Base-by-base conservation (phyloP, 1,140 invertebrate species). In the Drosophila pachea region DNA sequence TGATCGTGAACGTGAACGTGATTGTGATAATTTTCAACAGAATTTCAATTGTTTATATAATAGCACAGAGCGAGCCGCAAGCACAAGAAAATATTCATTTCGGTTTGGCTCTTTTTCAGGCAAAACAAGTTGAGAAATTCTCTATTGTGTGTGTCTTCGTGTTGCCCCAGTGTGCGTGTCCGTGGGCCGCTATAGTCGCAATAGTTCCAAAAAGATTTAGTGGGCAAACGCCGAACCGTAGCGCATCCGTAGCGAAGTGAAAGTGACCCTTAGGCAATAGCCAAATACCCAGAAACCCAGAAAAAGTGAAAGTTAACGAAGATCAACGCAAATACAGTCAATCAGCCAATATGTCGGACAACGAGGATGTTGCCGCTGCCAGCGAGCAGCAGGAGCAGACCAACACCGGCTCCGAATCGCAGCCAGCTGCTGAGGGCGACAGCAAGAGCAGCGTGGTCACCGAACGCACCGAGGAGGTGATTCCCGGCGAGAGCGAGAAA, bases 401-500 rank as follows among this genome's bases (percentile, higher is more conserved):
- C 33, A 43, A 66, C 61, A 55, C 56, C 36, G 62, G 52, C 60
- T 31, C 68, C 48, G 43, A 50, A 6, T 8, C 67, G 33, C 56
- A 63, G 38, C 38, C 43, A 11, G 35, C 12, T 5, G 43, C 63
- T 35, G 53, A 74, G 32, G 55, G 64, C 16, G 67, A 86, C 6
- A 82, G 74, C 66, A 86, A 86, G 54, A 82, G 12, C 56, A 86
- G 82, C 47, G 78, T 86, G 6, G 77, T 86, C 7, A 86, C 82
- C 7, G 82, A 86, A 29, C 58, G 55, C 31, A 87, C 74, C 60
- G 84, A 88, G 67, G 84, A 89, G 49, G 71, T 86, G 5, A 76
- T 88, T 45, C 73, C 77, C 60, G 87, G 79, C 7, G 87, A 87
- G 50, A 87, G 64, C 50, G 87, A 88, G 45, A 78, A 87, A 73